Base-by-base conservation (phyloP, 2,888 invertebrate species). In the Pterostichus madidus region DNA sequence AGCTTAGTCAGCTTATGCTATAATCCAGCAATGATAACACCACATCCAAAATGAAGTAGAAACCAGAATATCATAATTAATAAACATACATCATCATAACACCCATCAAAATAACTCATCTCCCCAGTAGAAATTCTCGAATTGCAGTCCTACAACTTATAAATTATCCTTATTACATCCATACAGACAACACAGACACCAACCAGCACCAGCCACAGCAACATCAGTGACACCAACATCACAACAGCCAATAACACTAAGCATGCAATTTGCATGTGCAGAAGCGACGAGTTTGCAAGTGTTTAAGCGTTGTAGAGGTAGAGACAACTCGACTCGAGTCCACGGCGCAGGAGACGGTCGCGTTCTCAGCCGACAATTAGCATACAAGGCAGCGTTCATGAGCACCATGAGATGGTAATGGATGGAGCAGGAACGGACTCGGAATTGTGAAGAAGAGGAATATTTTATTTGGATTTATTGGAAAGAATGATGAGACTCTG, bases 221-320 rank as follows among this genome's bases (percentile, higher is more conserved):
- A 17, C 56, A 56, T 31, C 17, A 56, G 24, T 2, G 24, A 17
- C 56, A 17, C 6, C 15, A 44, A 17, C 56, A 17, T 17, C 15
- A 44, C 68, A 31, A 61, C 59, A 78, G 61, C 78, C 78, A 78
- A 61, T 59, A 78, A 78, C 46, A 59, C 46, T 78, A 78, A 78
- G 78, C 59, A 61, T 78, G 61, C 78, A 78, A 59, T 78, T 78
- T 78, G 78, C 78, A 78, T 78, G 78, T 78, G 78, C 39, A 75
- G 75, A 75, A 75, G 75, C 75, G 53, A 7, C 32, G 77, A 53
- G 49, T 75, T 75, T 49, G 75, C 75, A 75, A 77, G 77, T 77
- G 59, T 56, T 78, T 59, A 78, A 56, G 53, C 39, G 17, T 0
- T 32, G 52, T 35, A 13, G 10, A 11, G 64, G 15, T 15, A 5